Conservation (phyloP, 2,797 vertebrate species). For the Dipus sagitta region DNA sequence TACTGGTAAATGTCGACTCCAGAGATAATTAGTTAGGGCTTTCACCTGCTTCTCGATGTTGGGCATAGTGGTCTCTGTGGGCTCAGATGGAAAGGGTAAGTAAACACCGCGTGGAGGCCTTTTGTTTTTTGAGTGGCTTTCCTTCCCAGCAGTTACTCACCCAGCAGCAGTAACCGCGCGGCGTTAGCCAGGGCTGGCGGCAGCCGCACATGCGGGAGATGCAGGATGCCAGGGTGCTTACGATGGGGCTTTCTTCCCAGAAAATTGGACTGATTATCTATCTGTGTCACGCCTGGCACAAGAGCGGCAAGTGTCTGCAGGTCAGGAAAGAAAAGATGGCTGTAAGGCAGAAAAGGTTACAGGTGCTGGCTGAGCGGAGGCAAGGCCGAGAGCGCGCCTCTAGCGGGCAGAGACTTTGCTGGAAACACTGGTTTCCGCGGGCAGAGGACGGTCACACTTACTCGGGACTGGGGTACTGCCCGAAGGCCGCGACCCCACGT, state of each 20-base stretch:
- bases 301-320: constrained; percentile 86
- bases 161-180: constrained; percentile 86
- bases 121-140: too few relatives aligned
- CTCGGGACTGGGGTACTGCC: constrained; percentile 27
- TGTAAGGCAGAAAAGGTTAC: background rate
- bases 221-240: constrained; percentile 91
- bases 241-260: constrained; percentile 89
- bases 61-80: constrained; percentile 85
- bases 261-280: constrained; percentile 86
- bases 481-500: background rate
- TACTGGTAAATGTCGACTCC: constrained; percentile 91
- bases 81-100: background rate
- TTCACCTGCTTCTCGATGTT: constrained; percentile 83
- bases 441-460: constrained; percentile 45
- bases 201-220: constrained; percentile 88
- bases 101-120: background rate
- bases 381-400: background rate
- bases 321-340: background rate
- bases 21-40: constrained; percentile 90
- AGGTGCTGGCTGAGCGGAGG: background rate
- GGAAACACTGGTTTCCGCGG: too few relatives aligned
- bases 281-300: constrained; percentile 82
- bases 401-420: too few relatives aligned
- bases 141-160: constrained; percentile 83
- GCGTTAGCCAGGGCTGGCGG: constrained; percentile 88